These are phyloP conservation scores for Cyphomyrus plagiostoma DNA, from an alignment of 2,113 vertebrate species.

Conservation along the genomic window DNA sequence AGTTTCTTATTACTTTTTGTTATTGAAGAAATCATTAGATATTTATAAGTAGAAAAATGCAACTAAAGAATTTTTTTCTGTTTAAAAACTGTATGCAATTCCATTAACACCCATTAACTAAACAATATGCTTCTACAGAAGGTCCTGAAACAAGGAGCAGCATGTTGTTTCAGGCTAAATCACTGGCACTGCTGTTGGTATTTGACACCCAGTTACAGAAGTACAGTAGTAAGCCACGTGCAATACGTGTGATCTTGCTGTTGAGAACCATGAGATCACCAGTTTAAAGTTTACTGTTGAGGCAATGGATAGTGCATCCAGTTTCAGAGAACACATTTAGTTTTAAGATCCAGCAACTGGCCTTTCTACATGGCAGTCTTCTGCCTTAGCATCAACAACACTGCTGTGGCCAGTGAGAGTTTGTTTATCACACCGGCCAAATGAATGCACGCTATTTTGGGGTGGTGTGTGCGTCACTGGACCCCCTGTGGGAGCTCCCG, in stretches of 20 bases:
- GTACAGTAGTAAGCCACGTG: not conserved
- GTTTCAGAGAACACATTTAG: not conserved
- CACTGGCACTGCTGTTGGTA: not conserved
- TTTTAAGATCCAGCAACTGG: not conserved
- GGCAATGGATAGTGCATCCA: not conserved
- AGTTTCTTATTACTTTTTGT: not conserved
- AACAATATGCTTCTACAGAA: not conserved
- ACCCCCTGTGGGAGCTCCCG: not conserved
- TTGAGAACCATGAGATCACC: not conserved
- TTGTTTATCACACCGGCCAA: not conserved
- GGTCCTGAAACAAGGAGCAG: not conserved
- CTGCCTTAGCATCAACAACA: not conserved
- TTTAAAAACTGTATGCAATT: not conserved
- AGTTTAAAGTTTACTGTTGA: not conserved
- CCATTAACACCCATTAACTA: not conserved
- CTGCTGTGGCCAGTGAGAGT: not conserved
- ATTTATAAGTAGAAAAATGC: not conserved
- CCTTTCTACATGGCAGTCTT: not conserved
- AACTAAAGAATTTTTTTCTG: not conserved
- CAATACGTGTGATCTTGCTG: not conserved
- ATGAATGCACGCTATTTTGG: constrained; percentile 8
- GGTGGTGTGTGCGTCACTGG: constrained; percentile 12
- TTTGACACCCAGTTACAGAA: not conserved
- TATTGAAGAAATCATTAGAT: not conserved
- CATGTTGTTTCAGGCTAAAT: not conserved